Evolutionary conservation across 2,113 vertebrate genomes (phyloP).

Genomic region (Nothoprocta pentlandii): DNA sequence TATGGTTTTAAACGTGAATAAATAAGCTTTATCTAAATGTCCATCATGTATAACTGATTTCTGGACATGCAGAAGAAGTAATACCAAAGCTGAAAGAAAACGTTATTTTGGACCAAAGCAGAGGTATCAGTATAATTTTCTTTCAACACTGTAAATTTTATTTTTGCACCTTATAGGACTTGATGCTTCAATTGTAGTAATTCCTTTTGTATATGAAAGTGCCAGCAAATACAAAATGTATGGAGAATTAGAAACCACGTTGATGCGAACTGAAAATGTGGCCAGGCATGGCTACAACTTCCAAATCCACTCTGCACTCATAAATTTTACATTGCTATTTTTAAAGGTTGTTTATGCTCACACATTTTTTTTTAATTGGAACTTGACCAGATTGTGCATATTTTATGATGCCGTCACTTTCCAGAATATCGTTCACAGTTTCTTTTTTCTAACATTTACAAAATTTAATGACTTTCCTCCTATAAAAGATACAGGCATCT

Average conservation of each 20-base stretch:
- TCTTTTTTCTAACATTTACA: conserved; percentile 55
- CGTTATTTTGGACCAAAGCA: neutral
- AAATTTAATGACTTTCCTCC: conserved; percentile 58
- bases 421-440: conserved; percentile 50
- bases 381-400: conserved; percentile 67
- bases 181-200: neutral
- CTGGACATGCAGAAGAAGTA: neutral
- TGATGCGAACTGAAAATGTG: conserved; percentile 49
- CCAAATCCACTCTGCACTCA: neutral
- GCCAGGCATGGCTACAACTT: conserved; percentile 4
- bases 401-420: conserved; percentile 44
- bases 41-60: neutral
- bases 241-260: conserved; percentile 29
- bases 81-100: neutral
- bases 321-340: conserved; percentile 65
- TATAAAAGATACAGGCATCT: conserved; percentile 59
- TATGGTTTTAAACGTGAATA: neutral
- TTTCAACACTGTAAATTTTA: fast-evolving
- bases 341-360: conserved; percentile 64
- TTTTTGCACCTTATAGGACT: fast-evolving
- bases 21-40: fast-evolving
- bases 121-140: neutral
- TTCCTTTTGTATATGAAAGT: neutral
- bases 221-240: conserved; percentile 20
- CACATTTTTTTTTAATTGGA: conserved; percentile 68